Percentiles rank a stretch among this genome's conserved stretches.
Conservation (phyloP, 1,140 invertebrate species). For the Goniozus legneri region DNA sequence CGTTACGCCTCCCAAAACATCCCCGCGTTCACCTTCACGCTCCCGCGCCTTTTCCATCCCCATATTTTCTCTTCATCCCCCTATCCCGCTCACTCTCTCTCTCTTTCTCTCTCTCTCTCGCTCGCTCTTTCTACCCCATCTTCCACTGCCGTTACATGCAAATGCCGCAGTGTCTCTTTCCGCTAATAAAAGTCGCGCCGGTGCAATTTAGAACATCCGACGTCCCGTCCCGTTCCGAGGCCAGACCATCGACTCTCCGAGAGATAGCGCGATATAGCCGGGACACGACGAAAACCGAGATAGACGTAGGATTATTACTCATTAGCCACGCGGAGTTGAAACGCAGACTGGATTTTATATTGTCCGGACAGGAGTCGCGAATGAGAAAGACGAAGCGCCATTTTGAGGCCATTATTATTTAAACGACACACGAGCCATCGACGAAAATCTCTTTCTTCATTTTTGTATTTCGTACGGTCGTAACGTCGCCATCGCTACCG, state of each 20-base stretch:
- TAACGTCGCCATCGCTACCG: too few relatives aligned
- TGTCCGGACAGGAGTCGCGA: not conserved
- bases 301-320: constrained; percentile 22
- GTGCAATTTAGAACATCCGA: constrained; percentile 37
- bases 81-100: constrained; percentile 18
- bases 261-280: constrained; percentile 19
- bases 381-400: too few relatives aligned
- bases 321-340: constrained; percentile 14
- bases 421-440: not conserved
- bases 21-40: constrained; percentile 14
- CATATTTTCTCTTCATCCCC: constrained; percentile 19
- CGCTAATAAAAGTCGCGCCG: constrained; percentile 43
- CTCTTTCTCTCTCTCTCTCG: constrained; percentile 12
- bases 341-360: constrained; percentile 7
- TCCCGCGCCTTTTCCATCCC: constrained; percentile 8
- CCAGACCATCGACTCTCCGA: too few relatives aligned
- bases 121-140: constrained; percentile 15
- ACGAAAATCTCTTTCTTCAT: not conserved
- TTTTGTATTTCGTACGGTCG: too few relatives aligned
- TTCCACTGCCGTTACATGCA: constrained; percentile 50
- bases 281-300: constrained; percentile 12
- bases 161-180: constrained; percentile 50
- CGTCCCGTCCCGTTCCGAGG: too few relatives aligned
- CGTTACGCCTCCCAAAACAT: constrained; percentile 34
- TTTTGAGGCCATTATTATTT: not conserved